These are phyloP conservation scores for Diaprepes abbreviatus DNA, from an alignment of 2,888 invertebrate genomes.

Conservation along the genomic window DNA sequence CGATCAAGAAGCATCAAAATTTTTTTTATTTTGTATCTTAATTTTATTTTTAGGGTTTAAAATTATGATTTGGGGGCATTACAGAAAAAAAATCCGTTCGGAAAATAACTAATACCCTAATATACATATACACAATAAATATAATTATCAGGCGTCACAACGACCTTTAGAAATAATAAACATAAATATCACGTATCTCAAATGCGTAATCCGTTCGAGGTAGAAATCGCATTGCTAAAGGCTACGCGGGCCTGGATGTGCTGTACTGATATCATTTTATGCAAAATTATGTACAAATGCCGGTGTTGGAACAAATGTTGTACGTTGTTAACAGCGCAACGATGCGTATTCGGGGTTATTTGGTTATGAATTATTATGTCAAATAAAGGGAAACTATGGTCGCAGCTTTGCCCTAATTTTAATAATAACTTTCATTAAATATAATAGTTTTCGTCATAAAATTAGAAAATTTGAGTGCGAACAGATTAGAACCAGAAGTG, in stretches of 20 bases:
- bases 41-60: too few relatives aligned
- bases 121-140: too few relatives aligned
- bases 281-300: slow-evolving; percentile 40
- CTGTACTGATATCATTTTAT: slow-evolving; percentile 34
- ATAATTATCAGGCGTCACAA: too few relatives aligned
- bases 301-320: slow-evolving; percentile 32
- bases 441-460: too few relatives aligned
- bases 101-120: too few relatives aligned
- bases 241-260: slow-evolving; percentile 15
- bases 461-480: not conserved
- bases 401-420: slow-evolving; percentile 12
- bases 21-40: too few relatives aligned
- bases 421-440: not conserved
- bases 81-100: too few relatives aligned
- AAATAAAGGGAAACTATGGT: slow-evolving; percentile 16
- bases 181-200: slow-evolving; percentile 17
- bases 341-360: slow-evolving; percentile 36
- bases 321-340: slow-evolving; percentile 39
- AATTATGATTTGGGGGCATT: too few relatives aligned
- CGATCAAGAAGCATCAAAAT: too few relatives aligned
- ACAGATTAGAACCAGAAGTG: not conserved
- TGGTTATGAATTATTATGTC: slow-evolving; percentile 33
- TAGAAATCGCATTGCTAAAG: slow-evolving; percentile 16
- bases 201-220: slow-evolving; percentile 11
- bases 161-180: slow-evolving; percentile 1